phyloP scores from a whole-genome alignment of 2,797 vertebrate species.

The Dicrostonyx torquatus region DNA sequence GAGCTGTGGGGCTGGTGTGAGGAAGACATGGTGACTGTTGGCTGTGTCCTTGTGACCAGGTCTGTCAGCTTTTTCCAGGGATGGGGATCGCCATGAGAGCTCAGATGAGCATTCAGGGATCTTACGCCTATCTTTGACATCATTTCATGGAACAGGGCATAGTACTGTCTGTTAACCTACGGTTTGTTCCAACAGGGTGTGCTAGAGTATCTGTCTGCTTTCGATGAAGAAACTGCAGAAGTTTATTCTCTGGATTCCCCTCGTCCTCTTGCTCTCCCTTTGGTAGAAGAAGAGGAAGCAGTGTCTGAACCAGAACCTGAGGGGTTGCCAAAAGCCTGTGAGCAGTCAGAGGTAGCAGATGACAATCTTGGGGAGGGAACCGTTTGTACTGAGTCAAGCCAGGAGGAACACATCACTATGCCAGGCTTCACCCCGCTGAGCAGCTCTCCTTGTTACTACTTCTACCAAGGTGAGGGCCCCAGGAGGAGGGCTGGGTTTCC shows the following conservation, averaged over 20 bases:
- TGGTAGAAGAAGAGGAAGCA: constrained; percentile 85
- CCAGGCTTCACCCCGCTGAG: constrained; percentile 79
- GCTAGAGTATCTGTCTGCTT: constrained; percentile 93
- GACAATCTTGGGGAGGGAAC: constrained; percentile 74
- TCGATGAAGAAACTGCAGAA: constrained; percentile 92
- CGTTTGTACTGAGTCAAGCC: constrained; percentile 75
- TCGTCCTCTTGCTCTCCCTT: constrained; percentile 85
- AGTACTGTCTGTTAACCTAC: constrained; percentile 58
- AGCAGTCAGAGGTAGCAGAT: constrained; percentile 56
- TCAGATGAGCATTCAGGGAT: not conserved
- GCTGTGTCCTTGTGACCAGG: not conserved
- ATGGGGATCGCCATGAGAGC: not conserved
- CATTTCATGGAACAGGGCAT: not conserved
- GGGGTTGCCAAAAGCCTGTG: constrained; percentile 76
- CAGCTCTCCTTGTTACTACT: constrained; percentile 95
- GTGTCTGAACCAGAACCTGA: constrained; percentile 79
- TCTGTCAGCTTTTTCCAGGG: not conserved
- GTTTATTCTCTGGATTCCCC: constrained; percentile 78
- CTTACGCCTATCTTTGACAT: not conserved
- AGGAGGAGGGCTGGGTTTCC: not conserved
- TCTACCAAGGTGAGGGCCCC: constrained; percentile 94
- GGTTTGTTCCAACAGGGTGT: constrained; percentile 86
- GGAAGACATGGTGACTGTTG: not conserved
- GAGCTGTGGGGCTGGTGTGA: not conserved
- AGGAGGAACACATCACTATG: constrained; percentile 73